Conservation (phyloP, 2,113 vertebrate species). For the Phylloscopus trochilus region DNA sequence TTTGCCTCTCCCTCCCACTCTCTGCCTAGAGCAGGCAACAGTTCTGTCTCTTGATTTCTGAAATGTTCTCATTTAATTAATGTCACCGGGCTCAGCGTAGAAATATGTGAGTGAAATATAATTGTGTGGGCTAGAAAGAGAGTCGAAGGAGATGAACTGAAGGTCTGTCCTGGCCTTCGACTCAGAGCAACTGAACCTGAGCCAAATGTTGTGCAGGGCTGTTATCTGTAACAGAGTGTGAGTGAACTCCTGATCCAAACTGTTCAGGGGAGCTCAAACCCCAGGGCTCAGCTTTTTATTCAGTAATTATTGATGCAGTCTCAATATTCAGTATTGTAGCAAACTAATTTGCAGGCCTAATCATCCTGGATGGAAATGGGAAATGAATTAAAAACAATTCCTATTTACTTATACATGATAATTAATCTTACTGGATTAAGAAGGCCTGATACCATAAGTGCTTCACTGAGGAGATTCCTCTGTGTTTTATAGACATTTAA, state of each 20-base stretch:
- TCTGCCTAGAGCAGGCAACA: slow-evolving; percentile 19
- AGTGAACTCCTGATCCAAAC: slow-evolving; percentile 14
- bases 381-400: slow-evolving; percentile 30
- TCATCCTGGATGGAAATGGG: slow-evolving; percentile 19
- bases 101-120: slow-evolving; percentile 42
- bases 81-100: neutral
- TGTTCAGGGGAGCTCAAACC: neutral
- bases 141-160: neutral
- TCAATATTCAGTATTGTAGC: slow-evolving; percentile 6
- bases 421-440: slow-evolving; percentile 33
- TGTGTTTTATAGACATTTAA: neutral
- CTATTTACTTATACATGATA: slow-evolving; percentile 28
- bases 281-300: slow-evolving; percentile 13
- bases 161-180: neutral
- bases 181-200: neutral
- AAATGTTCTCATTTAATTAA: slow-evolving; percentile 54
- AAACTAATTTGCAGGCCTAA: slow-evolving; percentile 17
- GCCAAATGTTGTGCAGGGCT: slow-evolving; percentile 13
- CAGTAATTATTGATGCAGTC: slow-evolving; percentile 28
- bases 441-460: neutral
- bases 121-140: slow-evolving; percentile 13
- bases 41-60: slow-evolving; percentile 28
- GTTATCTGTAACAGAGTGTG: slow-evolving; percentile 14
- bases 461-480: neutral
- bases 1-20: neutral